phyloP scores from a whole-genome alignment of 2,113 vertebrate genomes.

The Bubo bubo region DNA sequence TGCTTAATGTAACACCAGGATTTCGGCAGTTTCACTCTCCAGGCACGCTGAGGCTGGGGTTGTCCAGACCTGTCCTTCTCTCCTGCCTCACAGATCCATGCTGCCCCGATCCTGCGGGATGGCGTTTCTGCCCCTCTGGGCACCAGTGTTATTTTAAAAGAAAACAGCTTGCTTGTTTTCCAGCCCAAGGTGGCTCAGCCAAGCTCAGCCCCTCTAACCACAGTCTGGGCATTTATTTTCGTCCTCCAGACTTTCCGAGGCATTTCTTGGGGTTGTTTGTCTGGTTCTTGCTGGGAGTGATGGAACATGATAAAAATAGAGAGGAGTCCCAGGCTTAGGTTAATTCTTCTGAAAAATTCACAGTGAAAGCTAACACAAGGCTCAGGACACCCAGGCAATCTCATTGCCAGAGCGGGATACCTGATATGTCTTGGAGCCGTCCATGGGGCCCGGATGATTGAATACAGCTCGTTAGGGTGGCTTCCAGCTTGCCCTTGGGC shows the following conservation, averaged over 20 bases:
- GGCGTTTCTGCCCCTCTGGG: neutral
- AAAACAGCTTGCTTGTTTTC: constrained; percentile 10
- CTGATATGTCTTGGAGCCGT: neutral
- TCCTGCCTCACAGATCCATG: fast-evolving
- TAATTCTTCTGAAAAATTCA: neutral
- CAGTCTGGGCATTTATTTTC: constrained; percentile 57
- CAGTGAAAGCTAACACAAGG: neutral
- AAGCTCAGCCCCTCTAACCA: constrained; percentile 32
- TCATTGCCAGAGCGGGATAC: neutral
- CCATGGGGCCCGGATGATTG: neutral
- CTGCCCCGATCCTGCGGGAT: neutral
- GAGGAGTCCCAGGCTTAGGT: neutral
- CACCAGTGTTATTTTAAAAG: neutral
- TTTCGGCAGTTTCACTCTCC: neutral
- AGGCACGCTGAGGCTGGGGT: neutral
- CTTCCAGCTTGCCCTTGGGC: neutral
- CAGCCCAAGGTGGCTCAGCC: neutral
- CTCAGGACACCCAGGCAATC: neutral
- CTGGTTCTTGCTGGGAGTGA: constrained; percentile 7
- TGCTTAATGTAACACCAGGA: neutral
- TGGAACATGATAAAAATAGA: constrained; percentile 41
- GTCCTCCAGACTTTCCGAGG: neutral
- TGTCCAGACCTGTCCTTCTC: neutral
- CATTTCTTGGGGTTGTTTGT: constrained; percentile 41
- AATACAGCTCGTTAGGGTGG: neutral